Base-by-base conservation (phyloP, 2,888 invertebrate genomes). In the Cryptus armator region DNA sequence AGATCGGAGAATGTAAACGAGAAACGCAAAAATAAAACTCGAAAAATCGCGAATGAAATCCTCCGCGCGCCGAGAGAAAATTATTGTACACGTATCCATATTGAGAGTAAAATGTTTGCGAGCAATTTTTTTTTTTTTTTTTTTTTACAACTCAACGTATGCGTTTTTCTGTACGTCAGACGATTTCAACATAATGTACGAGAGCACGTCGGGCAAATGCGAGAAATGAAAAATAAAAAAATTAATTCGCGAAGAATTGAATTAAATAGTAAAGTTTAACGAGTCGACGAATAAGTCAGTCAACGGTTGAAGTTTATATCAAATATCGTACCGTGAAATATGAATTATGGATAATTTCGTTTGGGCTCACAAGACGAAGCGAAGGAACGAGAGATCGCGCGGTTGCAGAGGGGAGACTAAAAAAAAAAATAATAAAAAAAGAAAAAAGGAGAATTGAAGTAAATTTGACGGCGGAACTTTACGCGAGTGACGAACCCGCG, bases 291-390 rank as follows among this genome's bases (percentile, higher is more conserved):
- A 84, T 70, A 5, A 12, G 44, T n/a, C 46, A 44, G 10, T 7
- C 29, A 6, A 2, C 32, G 32, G 29, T 24, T 66, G 14, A 24
- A 71, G 43, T 83, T 59, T 67, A 67, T 75, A 66, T 76, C 64
- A 53, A 79, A 70, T 64, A 37, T 59, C 66, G 44, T 77, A 44
- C 29, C 43, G 56, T 48, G 67, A 29, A 32, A 19, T 64, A 76
- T 81, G 71, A 80, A 84, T 76, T 80, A 80, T 70, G 70, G 46
- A 76, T 62, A 83, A 83, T 83, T 70, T 79, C 56, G 53, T 74
- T n/a, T 70, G 67, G 79, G 37, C 56, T n/a, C 14, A 3, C 78
- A 2, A 37, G 44, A 32, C 66, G 44, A 59, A 43, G 53, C 7
- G 12, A 51, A 48, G 66, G 56, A 44, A 4, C 48, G 37, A 75